Percentiles rank a stretch among this genome's conserved stretches.
These are phyloP conservation scores for Peromyscus californicus DNA, from an alignment of 2,113 vertebrate species.

Conservation along the genomic window DNA sequence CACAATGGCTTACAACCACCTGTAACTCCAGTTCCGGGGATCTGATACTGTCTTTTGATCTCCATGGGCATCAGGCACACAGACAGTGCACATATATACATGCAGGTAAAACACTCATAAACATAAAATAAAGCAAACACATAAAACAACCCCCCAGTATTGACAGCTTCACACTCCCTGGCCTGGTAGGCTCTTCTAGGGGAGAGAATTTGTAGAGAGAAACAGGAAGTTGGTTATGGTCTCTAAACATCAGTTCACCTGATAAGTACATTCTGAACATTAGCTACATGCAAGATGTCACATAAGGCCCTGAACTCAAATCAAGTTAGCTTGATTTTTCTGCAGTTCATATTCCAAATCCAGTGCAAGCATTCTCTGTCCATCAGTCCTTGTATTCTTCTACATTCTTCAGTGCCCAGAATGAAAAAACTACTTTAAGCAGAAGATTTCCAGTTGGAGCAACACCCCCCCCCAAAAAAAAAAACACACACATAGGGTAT, in stretches of 20 bases:
- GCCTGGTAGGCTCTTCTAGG: background rate
- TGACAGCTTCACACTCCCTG: background rate
- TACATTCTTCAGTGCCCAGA: background rate
- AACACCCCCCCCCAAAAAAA: background rate
- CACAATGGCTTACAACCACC: background rate
- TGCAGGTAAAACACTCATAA: background rate
- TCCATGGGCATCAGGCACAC: background rate
- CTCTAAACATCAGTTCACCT: background rate
- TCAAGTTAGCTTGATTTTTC: background rate
- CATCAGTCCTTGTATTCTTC: background rate
- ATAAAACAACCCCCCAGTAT: background rate
- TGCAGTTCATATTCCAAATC: background rate
- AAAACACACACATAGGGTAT: background rate
- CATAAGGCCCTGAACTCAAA: background rate
- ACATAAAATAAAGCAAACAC: background rate
- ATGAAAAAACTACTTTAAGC: background rate
- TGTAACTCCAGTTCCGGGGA: background rate
- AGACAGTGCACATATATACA: no score
- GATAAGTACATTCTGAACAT: background rate
- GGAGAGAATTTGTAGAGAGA: background rate
- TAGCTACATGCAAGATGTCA: background rate
- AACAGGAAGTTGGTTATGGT: background rate
- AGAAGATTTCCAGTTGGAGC: background rate
- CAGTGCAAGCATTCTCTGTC: background rate
- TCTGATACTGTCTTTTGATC: background rate